phyloP scores from a whole-genome alignment of 2,113 vertebrate species.

The Neopipo cinnamomea region DNA sequence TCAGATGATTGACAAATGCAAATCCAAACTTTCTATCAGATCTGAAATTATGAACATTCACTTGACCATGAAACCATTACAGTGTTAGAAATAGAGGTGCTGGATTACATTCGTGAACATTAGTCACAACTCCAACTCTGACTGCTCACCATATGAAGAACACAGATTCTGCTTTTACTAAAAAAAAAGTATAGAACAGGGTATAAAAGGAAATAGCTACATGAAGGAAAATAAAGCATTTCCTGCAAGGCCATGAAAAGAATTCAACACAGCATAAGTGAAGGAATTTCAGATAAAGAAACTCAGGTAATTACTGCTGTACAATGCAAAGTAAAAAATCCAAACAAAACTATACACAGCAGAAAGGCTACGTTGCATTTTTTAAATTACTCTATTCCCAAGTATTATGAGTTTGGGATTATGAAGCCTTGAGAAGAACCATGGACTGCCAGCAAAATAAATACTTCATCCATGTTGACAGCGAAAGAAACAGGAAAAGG shows the following conservation, averaged over 20 bases:
- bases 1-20: background rate
- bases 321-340: background rate
- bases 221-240: background rate
- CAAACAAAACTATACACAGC: background rate
- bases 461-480: background rate
- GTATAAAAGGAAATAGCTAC: background rate
- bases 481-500: background rate
- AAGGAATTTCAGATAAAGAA: background rate
- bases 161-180: background rate
- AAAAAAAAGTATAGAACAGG: background rate
- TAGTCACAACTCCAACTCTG: background rate
- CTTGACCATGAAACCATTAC: background rate
- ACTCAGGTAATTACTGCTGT: background rate
- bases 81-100: background rate
- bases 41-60: background rate
- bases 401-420: background rate
- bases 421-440: background rate
- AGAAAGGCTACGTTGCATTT: background rate
- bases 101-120: background rate
- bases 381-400: background rate
- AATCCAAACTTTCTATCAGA: background rate
- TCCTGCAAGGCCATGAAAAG: background rate
- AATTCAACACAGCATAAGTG: background rate
- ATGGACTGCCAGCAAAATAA: background rate
- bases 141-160: background rate